A percentile compares a stretch with the other conserved stretches of the same genome.
phyloP scores from a whole-genome alignment of 2,797 vertebrate species.

The Merluccius polli region DNA sequence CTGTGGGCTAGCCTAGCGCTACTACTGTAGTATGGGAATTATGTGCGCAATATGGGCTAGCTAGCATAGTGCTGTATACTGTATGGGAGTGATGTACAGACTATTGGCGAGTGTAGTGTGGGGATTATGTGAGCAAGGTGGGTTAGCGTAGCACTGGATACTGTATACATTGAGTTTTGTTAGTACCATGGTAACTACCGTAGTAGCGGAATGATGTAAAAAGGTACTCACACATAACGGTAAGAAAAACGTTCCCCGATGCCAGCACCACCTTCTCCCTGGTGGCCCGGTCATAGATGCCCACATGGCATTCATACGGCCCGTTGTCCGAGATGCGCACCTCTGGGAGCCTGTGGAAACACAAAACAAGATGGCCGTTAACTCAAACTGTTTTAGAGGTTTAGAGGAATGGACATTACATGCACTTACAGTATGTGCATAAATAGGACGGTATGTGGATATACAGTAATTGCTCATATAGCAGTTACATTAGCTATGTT shows the following conservation, averaged over 20 bases:
- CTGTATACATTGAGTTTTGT: not conserved
- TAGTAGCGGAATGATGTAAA: not conserved
- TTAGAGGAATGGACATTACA: not conserved
- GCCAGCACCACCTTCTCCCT: constrained; percentile 95
- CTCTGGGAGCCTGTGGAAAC: constrained; percentile 84
- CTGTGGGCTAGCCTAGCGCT: not conserved
- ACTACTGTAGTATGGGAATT: not conserved
- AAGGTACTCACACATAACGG: constrained; percentile 91
- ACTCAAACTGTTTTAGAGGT: not conserved
- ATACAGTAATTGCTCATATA: not conserved
- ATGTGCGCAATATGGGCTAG: not conserved
- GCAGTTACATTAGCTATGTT: not conserved
- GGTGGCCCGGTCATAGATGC: constrained; percentile 93
- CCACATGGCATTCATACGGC: constrained; percentile 97
- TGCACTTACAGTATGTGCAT: not conserved
- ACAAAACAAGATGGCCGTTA: constrained; percentile 8
- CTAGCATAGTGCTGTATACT: not conserved
- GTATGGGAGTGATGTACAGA: not conserved
- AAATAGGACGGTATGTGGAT: not conserved
- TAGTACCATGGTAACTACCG: not conserved
- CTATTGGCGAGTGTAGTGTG: not conserved
- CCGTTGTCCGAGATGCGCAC: constrained; percentile 95
- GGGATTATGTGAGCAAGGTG: not conserved
- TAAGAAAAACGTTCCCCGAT: constrained; percentile 91
- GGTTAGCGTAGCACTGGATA: not conserved